Conservation (phyloP, 2,888 invertebrate genomes). For the Kuschelorhynchus macadamiae region DNA sequence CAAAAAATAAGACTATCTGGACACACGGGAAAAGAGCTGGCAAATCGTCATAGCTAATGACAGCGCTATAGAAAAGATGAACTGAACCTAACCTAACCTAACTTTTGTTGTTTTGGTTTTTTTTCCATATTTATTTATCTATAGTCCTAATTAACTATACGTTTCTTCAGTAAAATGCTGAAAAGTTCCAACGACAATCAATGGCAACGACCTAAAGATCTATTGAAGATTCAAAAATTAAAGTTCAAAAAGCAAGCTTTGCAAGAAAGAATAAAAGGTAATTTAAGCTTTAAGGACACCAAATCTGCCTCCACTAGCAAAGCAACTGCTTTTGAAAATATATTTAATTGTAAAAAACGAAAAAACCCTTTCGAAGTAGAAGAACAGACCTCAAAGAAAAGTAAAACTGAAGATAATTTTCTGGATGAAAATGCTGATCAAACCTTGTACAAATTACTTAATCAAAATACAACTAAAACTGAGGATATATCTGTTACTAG, state of each 20-base stretch:
- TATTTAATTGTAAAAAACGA: constrained; percentile 75
- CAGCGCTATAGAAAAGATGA: too few species aligned
- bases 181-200: constrained; percentile 60
- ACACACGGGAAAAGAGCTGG: too few species aligned
- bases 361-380: constrained; percentile 82
- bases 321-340: constrained; percentile 69
- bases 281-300: constrained; percentile 58
- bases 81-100: too few species aligned
- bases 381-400: constrained; percentile 47
- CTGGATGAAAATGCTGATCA: constrained; percentile 72
- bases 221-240: constrained; percentile 82
- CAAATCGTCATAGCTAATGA: too few species aligned
- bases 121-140: too few species aligned
- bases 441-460: constrained; percentile 73
- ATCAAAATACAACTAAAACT: constrained; percentile 63
- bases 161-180: too few species aligned
- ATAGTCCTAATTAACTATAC: too few species aligned
- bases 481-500: constrained; percentile 57
- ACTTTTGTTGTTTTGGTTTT: too few species aligned
- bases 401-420: constrained; percentile 33
- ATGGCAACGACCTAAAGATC: constrained; percentile 76
- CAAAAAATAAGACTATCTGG: too few species aligned
- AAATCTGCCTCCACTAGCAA: constrained; percentile 52
- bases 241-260: constrained; percentile 84
- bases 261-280: constrained; percentile 76